phyloP scores from a whole-genome alignment of 2,888 invertebrate genomes.

The Apotomis capreana region DNA sequence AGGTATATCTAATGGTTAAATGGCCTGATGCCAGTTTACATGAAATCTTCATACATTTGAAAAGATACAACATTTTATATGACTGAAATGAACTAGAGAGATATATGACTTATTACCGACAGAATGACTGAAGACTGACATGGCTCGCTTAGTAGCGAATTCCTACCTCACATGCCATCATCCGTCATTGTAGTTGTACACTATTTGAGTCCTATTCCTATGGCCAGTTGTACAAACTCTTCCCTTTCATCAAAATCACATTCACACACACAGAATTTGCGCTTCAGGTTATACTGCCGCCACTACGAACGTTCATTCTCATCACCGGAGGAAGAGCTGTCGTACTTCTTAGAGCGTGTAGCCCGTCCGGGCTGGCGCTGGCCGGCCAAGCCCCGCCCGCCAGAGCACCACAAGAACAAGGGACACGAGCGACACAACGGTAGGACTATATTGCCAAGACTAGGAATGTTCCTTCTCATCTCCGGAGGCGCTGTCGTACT shows the following conservation, averaged over 20 bases:
- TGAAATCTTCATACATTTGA: background rate
- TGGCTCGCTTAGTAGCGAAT: too few species aligned
- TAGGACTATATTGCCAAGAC: slow-evolving; percentile 43
- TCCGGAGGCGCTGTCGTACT: too few species aligned
- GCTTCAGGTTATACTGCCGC: slow-evolving; percentile 88
- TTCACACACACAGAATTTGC: background rate
- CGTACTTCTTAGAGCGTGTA: slow-evolving; percentile 91
- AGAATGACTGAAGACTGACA: too few species aligned
- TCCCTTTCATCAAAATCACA: background rate
- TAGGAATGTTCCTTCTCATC: background rate
- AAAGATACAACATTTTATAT: too few species aligned
- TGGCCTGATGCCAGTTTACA: background rate
- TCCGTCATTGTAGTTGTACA: too few species aligned
- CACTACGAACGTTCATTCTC: slow-evolving; percentile 87
- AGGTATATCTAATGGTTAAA: too few species aligned
- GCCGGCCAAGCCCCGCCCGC: slow-evolving; percentile 87
- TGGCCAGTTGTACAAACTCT: too few species aligned
- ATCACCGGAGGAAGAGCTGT: slow-evolving; percentile 89
- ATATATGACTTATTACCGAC: too few species aligned
- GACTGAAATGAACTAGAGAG: too few species aligned
- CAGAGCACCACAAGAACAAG: slow-evolving; percentile 86
- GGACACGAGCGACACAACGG: slow-evolving; percentile 75
- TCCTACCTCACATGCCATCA: too few species aligned
- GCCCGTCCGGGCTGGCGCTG: slow-evolving; percentile 93
- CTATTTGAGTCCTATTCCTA: too few species aligned